Base-by-base conservation (phyloP, 1,140 invertebrate species). In the Rhizoglyphus robini region DNA sequence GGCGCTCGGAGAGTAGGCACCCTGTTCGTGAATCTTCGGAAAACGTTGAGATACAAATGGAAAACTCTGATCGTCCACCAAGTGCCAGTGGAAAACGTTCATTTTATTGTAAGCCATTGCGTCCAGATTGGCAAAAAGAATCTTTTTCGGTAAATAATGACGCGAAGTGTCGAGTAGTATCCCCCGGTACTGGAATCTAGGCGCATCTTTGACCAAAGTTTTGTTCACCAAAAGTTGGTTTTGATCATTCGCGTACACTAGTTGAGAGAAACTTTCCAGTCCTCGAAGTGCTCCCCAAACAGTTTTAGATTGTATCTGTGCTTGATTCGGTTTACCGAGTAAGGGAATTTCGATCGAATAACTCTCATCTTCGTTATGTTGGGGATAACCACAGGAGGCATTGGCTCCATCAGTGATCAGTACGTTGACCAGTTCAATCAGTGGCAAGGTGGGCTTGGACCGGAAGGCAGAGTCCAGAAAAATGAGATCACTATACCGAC, bases 81-180 rank as follows among this genome's bases (percentile, higher is more conserved):
- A 76, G 69, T 84, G 82, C 83, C 83, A 84, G 72, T 84, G 82
- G 41, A 84, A 75, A 25, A 82, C 77, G 70, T 84, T 81, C 57
- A 81, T 70, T 68, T 80, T 78, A 65, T 78, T 78, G 67, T 69
- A 71, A 13, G 74, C 69, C 75, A 76, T 77, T 2, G 75, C 69
- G 66, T 76, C 75, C 65, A 93, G 71, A 1, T 82, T 86, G 31
- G 81, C 73, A 15, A 82, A 70, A 27, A 93, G 82, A 36, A 81
- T 81, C 1, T 72, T 60, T 1, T 87, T 68, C 0, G 85, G 81
- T 11, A 89, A 75, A 75, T 81, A 94, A 76, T 94, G 90, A 5
- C 90, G 79, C 1, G 87, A 81, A 1, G 88, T 90, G 73, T 93
- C 90, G 23, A 94, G 69, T 15, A 94, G 73, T 11, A 93, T 74